phyloP scores from a whole-genome alignment of 2,113 vertebrate genomes.

The Semicossyphus pulcher region DNA sequence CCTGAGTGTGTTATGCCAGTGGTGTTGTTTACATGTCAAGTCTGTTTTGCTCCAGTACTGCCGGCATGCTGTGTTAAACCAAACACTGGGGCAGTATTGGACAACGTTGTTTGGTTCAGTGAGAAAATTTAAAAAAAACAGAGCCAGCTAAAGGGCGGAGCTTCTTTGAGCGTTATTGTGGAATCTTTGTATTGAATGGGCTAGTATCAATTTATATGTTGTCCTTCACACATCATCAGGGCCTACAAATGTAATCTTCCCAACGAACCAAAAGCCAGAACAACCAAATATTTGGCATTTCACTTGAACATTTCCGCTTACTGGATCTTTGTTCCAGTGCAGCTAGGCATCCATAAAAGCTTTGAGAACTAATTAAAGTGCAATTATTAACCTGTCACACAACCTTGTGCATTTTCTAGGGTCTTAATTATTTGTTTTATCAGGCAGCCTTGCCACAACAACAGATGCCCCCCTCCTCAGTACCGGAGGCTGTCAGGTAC shows the following conservation, averaged over 20 bases:
- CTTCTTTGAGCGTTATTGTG: neutral
- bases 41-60: no score
- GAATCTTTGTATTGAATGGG: neutral
- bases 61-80: no score
- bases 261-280: neutral
- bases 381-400: constrained; percentile 33
- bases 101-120: neutral
- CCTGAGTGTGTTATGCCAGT: neutral
- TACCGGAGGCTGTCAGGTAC: constrained; percentile 46
- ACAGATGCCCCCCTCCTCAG: constrained; percentile 51
- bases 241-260: no score
- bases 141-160: no score
- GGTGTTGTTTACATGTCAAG: neutral
- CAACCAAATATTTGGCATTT: no score
- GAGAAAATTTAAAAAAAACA: no score
- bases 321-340: no score
- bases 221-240: no score
- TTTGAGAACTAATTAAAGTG: constrained; percentile 9
- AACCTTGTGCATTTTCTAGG: constrained; percentile 18
- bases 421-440: constrained; percentile 36
- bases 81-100: neutral
- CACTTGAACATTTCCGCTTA: no score
- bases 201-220: neutral
- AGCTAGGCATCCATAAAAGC: neutral
- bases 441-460: constrained; percentile 8